Base-by-base conservation (phyloP, 2,888 invertebrate species). In the Ochlodes sylvanus region DNA sequence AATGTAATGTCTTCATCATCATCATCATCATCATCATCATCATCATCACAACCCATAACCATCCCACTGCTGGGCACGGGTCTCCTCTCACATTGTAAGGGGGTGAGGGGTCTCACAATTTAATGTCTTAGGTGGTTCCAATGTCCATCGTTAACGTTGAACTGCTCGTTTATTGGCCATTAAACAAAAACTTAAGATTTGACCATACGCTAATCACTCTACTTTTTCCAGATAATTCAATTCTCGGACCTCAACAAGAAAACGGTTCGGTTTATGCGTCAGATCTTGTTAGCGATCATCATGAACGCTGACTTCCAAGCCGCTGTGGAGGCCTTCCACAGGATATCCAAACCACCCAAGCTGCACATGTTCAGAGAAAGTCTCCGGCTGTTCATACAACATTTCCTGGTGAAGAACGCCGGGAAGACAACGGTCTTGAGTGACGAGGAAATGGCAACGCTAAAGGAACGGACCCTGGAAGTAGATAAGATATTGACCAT, bases 241-340 rank as follows among this genome's bases (percentile, higher is more conserved):
- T 98, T 98, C 88, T 95, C 97, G 0, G 97, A 98, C 77, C 88
- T 98, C 73, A 96, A 97, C 82, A 97, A 97, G 82, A 87, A 94
- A 0, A 95, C 96, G 56, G 95, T 98, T n/a, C 93, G 95, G 38
- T 95, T 98, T 69, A 94, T 98, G 87, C 95, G 97, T 0, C 96
- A 96, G 79, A 95, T 97, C 5, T 92, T 98, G 55, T 89, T 97
- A 5, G 95, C 96, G 0, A 94, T 98, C 71, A 93, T 98, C 47
- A 89, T 97, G 74, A 94, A 95, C 60, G 93, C 95, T 0, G 95
- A 96, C 72, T 89, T 94, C 14, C 94, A 95, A 66, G 85, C 93
- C 0, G 94, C 92, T 56, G 83, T 94, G 0, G 94, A 94, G 71
- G 96, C 96, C 0, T 98, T 98, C 86, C 93, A 95, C 63, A 94